phyloP scores from a whole-genome alignment of 2,797 vertebrate species.

The Ficedula albicollis region DNA sequence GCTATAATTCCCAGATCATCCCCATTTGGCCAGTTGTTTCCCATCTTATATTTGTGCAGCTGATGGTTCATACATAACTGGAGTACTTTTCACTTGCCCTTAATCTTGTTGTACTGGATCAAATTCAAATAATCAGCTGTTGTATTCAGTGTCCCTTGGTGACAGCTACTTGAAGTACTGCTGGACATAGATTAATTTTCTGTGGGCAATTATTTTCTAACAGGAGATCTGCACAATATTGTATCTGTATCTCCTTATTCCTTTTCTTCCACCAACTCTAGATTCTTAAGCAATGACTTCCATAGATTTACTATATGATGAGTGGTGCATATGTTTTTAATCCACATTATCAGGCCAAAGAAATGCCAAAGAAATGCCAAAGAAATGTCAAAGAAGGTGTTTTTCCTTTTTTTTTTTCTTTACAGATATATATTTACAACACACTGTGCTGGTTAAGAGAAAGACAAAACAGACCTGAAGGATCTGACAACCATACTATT shows the following conservation, averaged over 20 bases:
- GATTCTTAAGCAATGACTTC: background rate
- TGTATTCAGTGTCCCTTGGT: background rate
- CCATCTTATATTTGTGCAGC: conserved; percentile 35
- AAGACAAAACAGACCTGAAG: background rate
- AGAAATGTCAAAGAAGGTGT: fast-evolving
- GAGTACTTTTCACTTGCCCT: conserved; percentile 19
- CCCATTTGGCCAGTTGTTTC: conserved; percentile 21
- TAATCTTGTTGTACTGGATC: conserved; percentile 22
- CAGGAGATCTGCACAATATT: background rate
- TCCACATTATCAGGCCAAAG: background rate
- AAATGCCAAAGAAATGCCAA: background rate
- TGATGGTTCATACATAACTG: background rate
- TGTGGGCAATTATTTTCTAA: background rate
- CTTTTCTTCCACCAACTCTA: background rate
- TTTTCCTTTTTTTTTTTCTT: background rate
- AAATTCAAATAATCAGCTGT: conserved; percentile 10
- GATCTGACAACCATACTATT: background rate
- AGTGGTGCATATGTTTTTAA: background rate
- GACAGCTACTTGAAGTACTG: background rate
- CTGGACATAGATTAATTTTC: background rate
- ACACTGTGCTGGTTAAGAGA: background rate
- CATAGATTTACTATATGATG: background rate
- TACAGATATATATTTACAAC: background rate
- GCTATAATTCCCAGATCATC: conserved; percentile 40
- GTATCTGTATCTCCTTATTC: background rate